These are phyloP conservation scores for Apodemia duryi DNA, from an alignment of 2,888 invertebrate species.

Conservation along the genomic window DNA sequence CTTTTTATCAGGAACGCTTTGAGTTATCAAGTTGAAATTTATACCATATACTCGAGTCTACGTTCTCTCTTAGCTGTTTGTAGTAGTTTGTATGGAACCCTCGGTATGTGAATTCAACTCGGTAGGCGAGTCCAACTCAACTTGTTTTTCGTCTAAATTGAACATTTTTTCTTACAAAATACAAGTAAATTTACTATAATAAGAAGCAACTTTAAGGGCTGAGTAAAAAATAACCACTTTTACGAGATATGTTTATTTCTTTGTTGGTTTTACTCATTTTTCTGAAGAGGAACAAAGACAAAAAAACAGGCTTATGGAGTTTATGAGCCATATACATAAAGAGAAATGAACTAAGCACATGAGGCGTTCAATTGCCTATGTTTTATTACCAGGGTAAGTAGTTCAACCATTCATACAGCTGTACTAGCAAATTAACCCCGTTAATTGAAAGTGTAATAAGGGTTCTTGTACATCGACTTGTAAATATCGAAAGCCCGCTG, in stretches of 20 bases:
- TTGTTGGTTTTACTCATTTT: not conserved
- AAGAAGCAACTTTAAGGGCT: too few species aligned
- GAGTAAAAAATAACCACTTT: not conserved
- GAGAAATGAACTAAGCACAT: not conserved
- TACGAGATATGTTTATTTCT: not conserved
- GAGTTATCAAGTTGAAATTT: too few species aligned
- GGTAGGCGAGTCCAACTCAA: too few species aligned
- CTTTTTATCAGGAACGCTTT: too few species aligned
- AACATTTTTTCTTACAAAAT: too few species aligned
- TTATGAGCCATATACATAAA: not conserved
- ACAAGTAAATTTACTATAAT: too few species aligned
- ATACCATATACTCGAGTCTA: too few species aligned
- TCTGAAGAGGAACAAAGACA: not conserved
- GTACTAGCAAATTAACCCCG: not conserved
- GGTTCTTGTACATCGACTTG: not conserved
- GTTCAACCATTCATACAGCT: not conserved
- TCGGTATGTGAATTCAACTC: too few species aligned
- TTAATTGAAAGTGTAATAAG: not conserved
- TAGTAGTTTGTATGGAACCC: too few species aligned
- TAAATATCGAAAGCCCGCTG: too few species aligned
- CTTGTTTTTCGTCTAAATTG: too few species aligned
- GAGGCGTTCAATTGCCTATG: not conserved
- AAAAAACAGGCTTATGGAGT: not conserved
- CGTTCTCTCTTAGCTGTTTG: too few species aligned
- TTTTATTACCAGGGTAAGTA: slow-evolving; percentile 2